These are phyloP conservation scores for Caenorhabditis becei DNA, from an alignment of 2,888 invertebrate species.

Conservation along the genomic window DNA sequence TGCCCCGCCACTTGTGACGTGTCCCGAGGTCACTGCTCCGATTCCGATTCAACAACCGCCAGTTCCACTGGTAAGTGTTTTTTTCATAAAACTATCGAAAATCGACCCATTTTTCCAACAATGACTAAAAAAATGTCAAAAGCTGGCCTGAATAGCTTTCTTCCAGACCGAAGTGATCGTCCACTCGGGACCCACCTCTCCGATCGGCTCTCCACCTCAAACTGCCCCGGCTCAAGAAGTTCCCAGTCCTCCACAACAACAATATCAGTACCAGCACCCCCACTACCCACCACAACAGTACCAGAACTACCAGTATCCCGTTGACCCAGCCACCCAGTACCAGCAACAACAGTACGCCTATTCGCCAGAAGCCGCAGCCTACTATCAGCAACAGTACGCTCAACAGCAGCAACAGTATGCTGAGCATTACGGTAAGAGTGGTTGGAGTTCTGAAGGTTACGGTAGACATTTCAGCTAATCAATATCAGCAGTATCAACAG, in stretches of 20 bases:
- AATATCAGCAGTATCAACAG: constrained; percentile 48
- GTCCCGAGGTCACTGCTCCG: constrained; percentile 28
- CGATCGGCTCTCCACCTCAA: constrained; percentile 51
- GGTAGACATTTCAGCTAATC: constrained; percentile 31
- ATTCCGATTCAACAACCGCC: constrained; percentile 33
- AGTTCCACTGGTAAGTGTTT: constrained; percentile 22
- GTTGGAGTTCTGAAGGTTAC: background rate
- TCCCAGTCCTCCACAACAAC: constrained; percentile 27
- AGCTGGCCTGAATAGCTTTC: background rate
- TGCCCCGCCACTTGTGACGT: background rate
- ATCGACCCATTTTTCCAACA: background rate
- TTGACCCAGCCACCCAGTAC: background rate
- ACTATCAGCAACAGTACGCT: constrained; percentile 47
- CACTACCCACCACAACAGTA: constrained; percentile 29
- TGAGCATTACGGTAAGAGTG: constrained; percentile 45
- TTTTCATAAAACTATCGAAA: background rate
- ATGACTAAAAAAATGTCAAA: too few relatives aligned
- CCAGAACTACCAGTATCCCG: constrained; percentile 33
- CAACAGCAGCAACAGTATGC: constrained; percentile 43
- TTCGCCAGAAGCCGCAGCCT: constrained; percentile 43
- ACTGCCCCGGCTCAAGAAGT: background rate
- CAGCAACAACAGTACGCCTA: constrained; percentile 47
- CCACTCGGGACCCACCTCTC: constrained; percentile 70
- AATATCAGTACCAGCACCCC: constrained; percentile 44
- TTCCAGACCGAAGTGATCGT: constrained; percentile 66